Percentiles rank a stretch among this genome's conserved stretches.
Evolutionary conservation across 2,888 invertebrate genomes (phyloP).

Genomic region (Rapana venosa): DNA sequence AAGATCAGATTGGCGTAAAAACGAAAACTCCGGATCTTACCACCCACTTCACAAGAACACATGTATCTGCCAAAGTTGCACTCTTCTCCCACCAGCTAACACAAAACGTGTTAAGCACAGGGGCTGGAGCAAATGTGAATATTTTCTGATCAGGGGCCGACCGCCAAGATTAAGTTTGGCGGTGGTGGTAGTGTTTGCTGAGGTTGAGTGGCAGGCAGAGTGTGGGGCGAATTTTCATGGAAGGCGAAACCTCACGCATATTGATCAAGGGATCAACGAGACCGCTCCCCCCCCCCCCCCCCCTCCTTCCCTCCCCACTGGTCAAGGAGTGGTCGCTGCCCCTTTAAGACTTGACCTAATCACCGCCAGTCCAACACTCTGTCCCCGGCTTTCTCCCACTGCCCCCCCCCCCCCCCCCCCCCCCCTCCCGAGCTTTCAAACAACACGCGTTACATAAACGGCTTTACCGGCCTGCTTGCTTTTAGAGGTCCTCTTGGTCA

Average conservation of each 20-base stretch:
- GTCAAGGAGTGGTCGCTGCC: conserved; percentile 13
- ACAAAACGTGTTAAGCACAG: too few relatives aligned
- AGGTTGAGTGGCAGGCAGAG: neutral
- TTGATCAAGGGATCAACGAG: conserved; percentile 14
- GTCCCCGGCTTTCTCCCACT: neutral
- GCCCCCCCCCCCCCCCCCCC: neutral
- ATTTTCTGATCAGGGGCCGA: too few relatives aligned
- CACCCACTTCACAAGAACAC: too few relatives aligned
- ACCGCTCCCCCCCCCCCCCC: neutral
- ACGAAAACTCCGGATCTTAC: too few relatives aligned
- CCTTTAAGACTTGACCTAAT: conserved; percentile 5
- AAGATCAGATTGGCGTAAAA: too few relatives aligned
- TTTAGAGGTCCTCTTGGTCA: neutral
- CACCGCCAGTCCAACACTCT: neutral
- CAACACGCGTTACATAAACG: neutral
- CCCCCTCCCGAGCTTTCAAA: neutral
- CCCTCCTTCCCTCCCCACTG: neutral
- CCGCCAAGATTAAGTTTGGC: neutral
- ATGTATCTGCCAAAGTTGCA: too few relatives aligned
- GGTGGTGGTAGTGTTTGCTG: neutral
- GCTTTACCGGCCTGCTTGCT: neutral
- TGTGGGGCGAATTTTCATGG: neutral
- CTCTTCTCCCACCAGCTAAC: too few relatives aligned
- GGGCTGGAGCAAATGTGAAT: too few relatives aligned
- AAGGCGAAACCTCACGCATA: neutral